Conservation (phyloP, 2,113 vertebrate genomes). For the Toxotes jaculatrix region DNA sequence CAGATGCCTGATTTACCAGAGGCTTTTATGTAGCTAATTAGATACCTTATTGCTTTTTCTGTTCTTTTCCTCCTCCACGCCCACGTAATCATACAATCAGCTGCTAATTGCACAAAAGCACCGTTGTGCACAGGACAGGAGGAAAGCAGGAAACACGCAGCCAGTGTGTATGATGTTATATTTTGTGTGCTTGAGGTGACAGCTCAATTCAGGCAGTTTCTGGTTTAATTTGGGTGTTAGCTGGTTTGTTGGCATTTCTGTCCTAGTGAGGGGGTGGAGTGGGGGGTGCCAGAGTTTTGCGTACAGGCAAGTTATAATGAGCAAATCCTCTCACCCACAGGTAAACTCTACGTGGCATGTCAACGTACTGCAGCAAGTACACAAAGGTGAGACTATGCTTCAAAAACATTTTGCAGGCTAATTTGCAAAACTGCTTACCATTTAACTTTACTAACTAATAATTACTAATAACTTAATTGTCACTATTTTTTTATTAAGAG, state of each 20-base stretch:
- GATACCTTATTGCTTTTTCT: constrained; percentile 10
- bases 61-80: neutral
- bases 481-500: neutral
- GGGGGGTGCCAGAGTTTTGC: neutral
- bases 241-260: constrained; percentile 10
- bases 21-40: constrained; percentile 10
- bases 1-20: constrained; percentile 1
- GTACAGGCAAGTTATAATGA: constrained; percentile 16
- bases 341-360: constrained; percentile 3
- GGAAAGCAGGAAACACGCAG: neutral
- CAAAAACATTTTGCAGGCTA: neutral
- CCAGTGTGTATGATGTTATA: neutral
- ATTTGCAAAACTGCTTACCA: neutral
- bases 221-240: constrained; percentile 21
- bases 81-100: constrained; percentile 4
- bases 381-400: neutral
- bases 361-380: neutral
- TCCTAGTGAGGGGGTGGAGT: neutral
- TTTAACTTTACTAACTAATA: neutral
- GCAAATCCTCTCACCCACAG: constrained; percentile 14
- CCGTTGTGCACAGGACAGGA: neutral
- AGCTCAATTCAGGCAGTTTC: neutral
- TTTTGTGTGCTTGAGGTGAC: neutral
- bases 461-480: too few species aligned
- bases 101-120: constrained; percentile 1